Percentiles rank a stretch among this genome's conserved stretches.
phyloP scores from a whole-genome alignment of 2,797 vertebrate genomes.

The Cebuella pygmaea region DNA sequence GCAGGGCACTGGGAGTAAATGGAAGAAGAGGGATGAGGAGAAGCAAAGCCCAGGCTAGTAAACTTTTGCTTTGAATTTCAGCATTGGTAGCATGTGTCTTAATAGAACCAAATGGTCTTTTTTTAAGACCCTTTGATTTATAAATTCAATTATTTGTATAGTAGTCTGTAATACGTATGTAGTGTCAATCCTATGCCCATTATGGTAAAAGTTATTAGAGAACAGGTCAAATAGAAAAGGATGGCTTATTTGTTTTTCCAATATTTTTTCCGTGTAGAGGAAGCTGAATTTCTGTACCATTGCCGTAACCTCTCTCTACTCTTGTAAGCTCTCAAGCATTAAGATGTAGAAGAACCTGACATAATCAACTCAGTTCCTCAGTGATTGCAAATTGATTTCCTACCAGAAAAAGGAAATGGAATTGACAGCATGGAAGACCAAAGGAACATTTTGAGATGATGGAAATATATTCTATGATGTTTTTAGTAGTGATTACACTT shows the following conservation, averaged over 20 bases:
- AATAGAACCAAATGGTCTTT: not conserved
- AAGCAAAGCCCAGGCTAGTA: not conserved
- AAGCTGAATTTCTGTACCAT: not conserved
- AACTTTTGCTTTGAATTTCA: not conserved
- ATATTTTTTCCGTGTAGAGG: not conserved
- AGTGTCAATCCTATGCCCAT: not conserved
- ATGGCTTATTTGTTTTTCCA: not conserved
- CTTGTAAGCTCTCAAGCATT: not conserved
- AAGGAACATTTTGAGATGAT: not conserved
- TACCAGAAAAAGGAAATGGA: not conserved
- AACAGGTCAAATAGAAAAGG: not conserved
- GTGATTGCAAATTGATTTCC: too few relatives aligned
- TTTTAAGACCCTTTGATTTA: not conserved
- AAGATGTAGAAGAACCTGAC: not conserved
- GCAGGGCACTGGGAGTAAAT: not conserved
- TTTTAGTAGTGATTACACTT: not conserved
- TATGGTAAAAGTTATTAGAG: not conserved
- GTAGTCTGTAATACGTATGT: not conserved
- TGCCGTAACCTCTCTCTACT: not conserved
- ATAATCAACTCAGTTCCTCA: not conserved
- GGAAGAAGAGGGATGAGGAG: too few relatives aligned
- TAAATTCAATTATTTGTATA: not conserved
- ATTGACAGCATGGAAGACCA: too few relatives aligned
- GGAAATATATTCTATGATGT: too few relatives aligned
- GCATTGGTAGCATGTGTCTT: not conserved